Conservation (phyloP, 2,797 vertebrate species). For the Ambastaia sidthimunki region DNA sequence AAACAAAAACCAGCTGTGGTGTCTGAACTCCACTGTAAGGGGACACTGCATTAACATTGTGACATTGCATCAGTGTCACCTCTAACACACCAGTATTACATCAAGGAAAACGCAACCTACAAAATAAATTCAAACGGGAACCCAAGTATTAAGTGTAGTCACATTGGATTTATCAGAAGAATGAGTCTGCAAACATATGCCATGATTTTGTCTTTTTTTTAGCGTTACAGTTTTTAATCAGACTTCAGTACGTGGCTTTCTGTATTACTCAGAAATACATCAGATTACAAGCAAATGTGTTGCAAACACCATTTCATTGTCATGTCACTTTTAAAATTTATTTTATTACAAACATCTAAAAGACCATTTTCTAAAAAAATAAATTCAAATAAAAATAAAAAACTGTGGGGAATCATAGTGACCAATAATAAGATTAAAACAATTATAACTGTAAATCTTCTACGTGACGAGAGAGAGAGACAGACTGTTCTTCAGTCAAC, state of each 20-base stretch:
- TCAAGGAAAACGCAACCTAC: background rate
- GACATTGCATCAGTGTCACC: slow-evolving; percentile 39
- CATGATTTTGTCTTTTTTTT: background rate
- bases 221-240: too few species aligned
- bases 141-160: background rate
- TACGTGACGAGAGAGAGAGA: background rate
- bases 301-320: background rate
- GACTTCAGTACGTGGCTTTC: too few species aligned
- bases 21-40: slow-evolving; percentile 17
- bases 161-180: background rate
- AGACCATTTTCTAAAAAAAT: too few species aligned
- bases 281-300: background rate
- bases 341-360: too few species aligned
- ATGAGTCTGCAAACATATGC: background rate
- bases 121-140: background rate
- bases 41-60: background rate
- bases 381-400: too few species aligned
- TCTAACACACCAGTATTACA: slow-evolving; percentile 2
- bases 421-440: background rate
- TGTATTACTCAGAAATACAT: too few species aligned
- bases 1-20: slow-evolving; percentile 3
- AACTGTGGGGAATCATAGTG: background rate
- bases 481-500: slow-evolving; percentile 7
- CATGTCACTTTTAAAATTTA: background rate
- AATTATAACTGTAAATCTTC: background rate